Evolutionary conservation across 2,113 vertebrate genomes (phyloP), one percentile per base, ranked within the genome.

Genomic region (Litocranius walleri): DNA sequence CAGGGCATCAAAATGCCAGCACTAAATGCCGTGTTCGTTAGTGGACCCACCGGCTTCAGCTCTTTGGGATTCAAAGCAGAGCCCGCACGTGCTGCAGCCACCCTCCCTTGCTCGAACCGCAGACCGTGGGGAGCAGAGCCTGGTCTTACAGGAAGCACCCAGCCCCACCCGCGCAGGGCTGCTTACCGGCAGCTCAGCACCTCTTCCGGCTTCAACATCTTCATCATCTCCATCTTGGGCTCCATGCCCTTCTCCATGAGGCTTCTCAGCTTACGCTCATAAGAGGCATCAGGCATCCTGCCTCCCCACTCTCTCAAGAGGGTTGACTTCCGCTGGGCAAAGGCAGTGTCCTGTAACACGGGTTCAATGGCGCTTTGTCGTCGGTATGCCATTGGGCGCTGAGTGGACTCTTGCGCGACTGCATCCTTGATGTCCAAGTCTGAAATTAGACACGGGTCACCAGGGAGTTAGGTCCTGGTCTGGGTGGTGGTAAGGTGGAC

Each of bases 111-210:
- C 54, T 17, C 29, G 7, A n/a, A 5, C 25, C 54, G 4, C 43
- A 21, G 45, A 8, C 14, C 0, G 2, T 1, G 0, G 2, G 1
- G 9, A 23, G 7, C 43, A 16, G 12, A 21, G 33, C 17, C 77
- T 30, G 29, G 6, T 6, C n/a, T 12, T 50, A 25, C 57, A 7
- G 57, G 19, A 17, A 1, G 0, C 12, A 0, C 25, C 54, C 10
- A 1, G 23, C 10, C 33, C 12, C 23, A 1, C 11, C 12, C 1
- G 0, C 33, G 0, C 5, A 4, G 40, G 10, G 23, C 7, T 6
- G 13, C 94, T 98, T 94, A 99, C 98, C 98, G 98, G 98, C 98
- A 99, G 94, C 95, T 99, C 92, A 98, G 86, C 83, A 98, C 95
- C 96, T 98, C 98, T 78, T 98, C 97, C 0, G 98, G 98, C 97